A percentile compares a stretch with the other conserved stretches of the same genome.
Conservation (phyloP, 2,888 invertebrate genomes). For the Hofmannophila pseudospretella region DNA sequence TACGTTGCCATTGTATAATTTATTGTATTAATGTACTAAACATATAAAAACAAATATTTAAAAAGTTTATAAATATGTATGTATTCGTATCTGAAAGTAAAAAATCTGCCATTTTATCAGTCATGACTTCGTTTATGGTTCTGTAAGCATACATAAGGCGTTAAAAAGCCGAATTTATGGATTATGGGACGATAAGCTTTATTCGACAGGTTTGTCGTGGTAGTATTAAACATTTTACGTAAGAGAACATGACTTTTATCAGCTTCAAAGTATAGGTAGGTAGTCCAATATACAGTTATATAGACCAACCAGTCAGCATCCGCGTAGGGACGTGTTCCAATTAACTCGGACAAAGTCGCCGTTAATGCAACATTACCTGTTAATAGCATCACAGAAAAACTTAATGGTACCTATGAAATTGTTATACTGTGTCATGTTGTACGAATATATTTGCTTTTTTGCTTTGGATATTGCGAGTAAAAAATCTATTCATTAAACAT, state of each 20-base stretch:
- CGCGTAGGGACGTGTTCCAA: constrained; percentile 26
- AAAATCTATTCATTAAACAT: too few species aligned
- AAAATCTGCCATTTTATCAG: background rate
- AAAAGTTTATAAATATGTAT: background rate
- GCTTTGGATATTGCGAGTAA: too few species aligned
- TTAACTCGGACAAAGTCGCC: constrained; percentile 15
- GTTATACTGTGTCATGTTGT: constrained; percentile 1
- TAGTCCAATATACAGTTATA: background rate
- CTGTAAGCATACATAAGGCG: background rate
- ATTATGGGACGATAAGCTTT: background rate
- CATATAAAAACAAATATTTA: too few species aligned
- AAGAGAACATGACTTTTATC: background rate
- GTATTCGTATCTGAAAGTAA: too few species aligned
- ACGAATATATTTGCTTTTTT: background rate
- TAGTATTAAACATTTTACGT: background rate
- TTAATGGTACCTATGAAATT: too few species aligned
- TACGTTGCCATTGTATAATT: background rate
- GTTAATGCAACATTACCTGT: constrained; percentile 10
- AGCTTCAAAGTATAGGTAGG: background rate
- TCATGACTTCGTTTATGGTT: background rate
- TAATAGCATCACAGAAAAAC: too few species aligned
- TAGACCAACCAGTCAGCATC: constrained; percentile 7
- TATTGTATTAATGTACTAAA: background rate
- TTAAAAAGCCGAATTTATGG: background rate
- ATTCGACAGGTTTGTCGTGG: background rate